Percentiles rank a stretch among this genome's conserved stretches.
Conservation (phyloP, 2,888 invertebrate genomes). For the Xestoiulus laeticollis region DNA sequence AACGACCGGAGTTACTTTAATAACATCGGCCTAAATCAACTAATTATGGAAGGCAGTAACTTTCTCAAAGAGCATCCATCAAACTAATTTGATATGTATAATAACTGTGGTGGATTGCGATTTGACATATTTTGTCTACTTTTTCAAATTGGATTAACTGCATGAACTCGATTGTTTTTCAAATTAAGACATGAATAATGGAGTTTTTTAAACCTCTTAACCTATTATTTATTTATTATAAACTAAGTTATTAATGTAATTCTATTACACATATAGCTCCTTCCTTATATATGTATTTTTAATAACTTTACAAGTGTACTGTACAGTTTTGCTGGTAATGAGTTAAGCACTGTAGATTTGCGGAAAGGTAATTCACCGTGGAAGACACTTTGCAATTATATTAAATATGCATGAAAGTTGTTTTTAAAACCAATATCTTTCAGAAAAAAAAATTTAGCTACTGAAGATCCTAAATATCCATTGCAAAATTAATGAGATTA, state of each 20-base stretch:
- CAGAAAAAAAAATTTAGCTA: background rate
- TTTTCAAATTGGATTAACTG: background rate
- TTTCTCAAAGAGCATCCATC: constrained; percentile 35
- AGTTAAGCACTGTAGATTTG: background rate
- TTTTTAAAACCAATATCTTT: background rate
- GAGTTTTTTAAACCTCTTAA: background rate
- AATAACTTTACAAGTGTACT: background rate
- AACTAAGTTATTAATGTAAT: background rate
- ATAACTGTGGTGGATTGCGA: background rate
- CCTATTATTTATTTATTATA: background rate
- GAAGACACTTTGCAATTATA: background rate
- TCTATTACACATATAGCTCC: background rate
- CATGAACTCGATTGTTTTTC: background rate
- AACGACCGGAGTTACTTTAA: constrained; percentile 23
- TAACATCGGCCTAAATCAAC: constrained; percentile 25
- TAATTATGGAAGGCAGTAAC: constrained; percentile 31
- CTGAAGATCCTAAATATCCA: background rate
- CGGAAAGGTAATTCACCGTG: background rate
- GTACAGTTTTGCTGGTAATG: background rate
- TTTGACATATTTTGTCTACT: background rate
- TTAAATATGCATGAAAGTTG: background rate
- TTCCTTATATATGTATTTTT: background rate
- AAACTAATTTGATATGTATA: constrained; percentile 28
- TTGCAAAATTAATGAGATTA: background rate
- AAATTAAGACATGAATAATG: background rate